Conservation (phyloP, 2,113 vertebrate species). For the Siphamia tubifer region DNA sequence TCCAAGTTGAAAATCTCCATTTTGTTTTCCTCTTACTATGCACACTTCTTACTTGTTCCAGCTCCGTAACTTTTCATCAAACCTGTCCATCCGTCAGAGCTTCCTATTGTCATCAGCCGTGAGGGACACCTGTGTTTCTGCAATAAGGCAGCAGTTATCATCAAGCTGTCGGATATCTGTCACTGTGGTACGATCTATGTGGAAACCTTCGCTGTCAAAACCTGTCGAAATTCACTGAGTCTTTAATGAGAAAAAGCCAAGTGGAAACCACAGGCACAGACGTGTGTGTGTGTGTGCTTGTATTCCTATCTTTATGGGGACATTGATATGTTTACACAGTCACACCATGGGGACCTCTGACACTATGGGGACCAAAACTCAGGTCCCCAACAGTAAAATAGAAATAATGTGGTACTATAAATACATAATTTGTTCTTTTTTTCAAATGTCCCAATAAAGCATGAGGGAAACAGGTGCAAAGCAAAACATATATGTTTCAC, state of each 20-base stretch:
- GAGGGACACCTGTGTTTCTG: slow-evolving; percentile 69
- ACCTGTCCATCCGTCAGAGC: slow-evolving; percentile 47
- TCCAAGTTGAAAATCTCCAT: slow-evolving; percentile 5
- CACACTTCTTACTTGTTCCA: slow-evolving; percentile 35
- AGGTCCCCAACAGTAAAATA: too few relatives aligned
- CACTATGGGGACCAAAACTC: too few relatives aligned
- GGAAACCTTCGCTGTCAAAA: slow-evolving; percentile 70
- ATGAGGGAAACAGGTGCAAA: too few relatives aligned
- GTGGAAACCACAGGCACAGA: slow-evolving; percentile 62
- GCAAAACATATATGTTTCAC: too few relatives aligned
- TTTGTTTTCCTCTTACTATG: slow-evolving; percentile 16
- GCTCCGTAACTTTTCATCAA: slow-evolving; percentile 52
- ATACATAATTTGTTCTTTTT: too few relatives aligned
- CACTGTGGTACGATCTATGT: slow-evolving; percentile 59
- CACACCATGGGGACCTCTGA: too few relatives aligned
- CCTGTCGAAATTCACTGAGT: slow-evolving; percentile 67
- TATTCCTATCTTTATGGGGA: too few relatives aligned
- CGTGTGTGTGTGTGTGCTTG: slow-evolving; percentile 15
- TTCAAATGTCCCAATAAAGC: too few relatives aligned
- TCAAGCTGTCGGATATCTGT: slow-evolving; percentile 70
- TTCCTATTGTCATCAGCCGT: slow-evolving; percentile 55
- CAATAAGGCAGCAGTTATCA: slow-evolving; percentile 61
- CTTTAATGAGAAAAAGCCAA: slow-evolving; percentile 77
- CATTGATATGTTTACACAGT: too few relatives aligned
- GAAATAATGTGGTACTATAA: too few relatives aligned